Percentiles rank a stretch among this genome's conserved stretches.
Evolutionary conservation across 2,888 invertebrate genomes (phyloP).

Genomic region (Fragum sueziense): DNA sequence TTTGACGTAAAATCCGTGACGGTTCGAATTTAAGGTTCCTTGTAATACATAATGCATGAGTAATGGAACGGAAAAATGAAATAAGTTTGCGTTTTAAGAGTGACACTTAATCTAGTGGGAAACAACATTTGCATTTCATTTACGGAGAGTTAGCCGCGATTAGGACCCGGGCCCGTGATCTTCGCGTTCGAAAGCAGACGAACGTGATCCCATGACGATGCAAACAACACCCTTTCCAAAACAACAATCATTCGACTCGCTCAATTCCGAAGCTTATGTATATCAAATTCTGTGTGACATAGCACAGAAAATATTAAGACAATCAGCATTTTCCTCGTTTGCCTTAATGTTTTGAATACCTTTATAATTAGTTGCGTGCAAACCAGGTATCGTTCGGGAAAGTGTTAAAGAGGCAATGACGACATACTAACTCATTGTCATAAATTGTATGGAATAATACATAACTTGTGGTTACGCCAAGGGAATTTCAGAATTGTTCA

Average conservation of each 20-base stretch:
- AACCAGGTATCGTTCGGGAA: too few relatives aligned
- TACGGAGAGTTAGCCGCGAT: slow-evolving; percentile 6
- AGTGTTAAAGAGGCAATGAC: not conserved
- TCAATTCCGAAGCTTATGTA: too few relatives aligned
- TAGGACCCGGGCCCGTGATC: not conserved
- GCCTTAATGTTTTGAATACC: too few relatives aligned
- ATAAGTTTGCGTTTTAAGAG: slow-evolving; percentile 20
- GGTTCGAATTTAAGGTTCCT: not conserved
- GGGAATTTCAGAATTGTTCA: not conserved
- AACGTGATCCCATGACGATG: slow-evolving; percentile 17
- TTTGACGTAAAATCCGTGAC: slow-evolving; percentile 15
- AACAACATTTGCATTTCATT: slow-evolving; percentile 22
- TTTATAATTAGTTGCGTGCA: too few relatives aligned
- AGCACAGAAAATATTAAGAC: too few relatives aligned
- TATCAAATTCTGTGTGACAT: too few relatives aligned
- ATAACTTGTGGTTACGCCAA: not conserved
- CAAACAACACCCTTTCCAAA: not conserved
- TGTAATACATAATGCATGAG: slow-evolving; percentile 23
- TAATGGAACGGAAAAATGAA: slow-evolving; percentile 14
- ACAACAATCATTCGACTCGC: too few relatives aligned
- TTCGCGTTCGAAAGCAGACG: slow-evolving; percentile 2
- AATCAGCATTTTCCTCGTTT: too few relatives aligned
- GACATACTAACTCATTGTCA: slow-evolving; percentile 16
- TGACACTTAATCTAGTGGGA: slow-evolving; percentile 24
- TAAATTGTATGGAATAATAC: slow-evolving; percentile 15